phyloP scores from a whole-genome alignment of 2,113 vertebrate species.

The Regulus satrapa region DNA sequence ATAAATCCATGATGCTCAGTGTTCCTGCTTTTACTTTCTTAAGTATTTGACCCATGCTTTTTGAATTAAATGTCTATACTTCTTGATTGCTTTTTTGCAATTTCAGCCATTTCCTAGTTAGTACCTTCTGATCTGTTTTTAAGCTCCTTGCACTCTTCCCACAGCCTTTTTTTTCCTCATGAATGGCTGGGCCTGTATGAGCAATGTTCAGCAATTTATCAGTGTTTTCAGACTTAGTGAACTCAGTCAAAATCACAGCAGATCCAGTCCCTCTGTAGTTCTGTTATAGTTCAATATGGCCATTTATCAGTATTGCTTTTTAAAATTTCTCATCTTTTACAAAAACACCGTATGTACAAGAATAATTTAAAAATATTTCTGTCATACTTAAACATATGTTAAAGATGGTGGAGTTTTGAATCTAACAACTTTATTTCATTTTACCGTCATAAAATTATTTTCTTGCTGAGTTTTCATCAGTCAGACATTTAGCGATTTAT shows the following conservation, averaged over 20 bases:
- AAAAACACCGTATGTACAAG: background rate
- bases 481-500: slow-evolving; percentile 28
- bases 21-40: background rate
- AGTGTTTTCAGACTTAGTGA: background rate
- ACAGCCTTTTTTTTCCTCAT: background rate
- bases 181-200: background rate
- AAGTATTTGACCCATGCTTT: background rate
- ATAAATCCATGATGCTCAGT: fast-evolving
- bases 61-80: background rate
- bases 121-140: background rate
- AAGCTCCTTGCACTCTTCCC: background rate
- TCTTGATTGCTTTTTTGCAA: background rate
- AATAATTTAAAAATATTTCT: background rate
- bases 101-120: background rate
- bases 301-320: background rate
- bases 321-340: background rate
- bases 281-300: background rate
- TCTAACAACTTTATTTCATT: slow-evolving; percentile 22
- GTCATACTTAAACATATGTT: background rate
- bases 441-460: slow-evolving; percentile 34
- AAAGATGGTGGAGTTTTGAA: background rate
- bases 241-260: background rate
- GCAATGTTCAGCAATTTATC: background rate
- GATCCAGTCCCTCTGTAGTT: background rate
- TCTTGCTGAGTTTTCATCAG: slow-evolving; percentile 42